A percentile compares a stretch with the other conserved stretches of the same genome.
phyloP scores from a whole-genome alignment of 37 sponge, comb jelly and placozoan species.

The Beroe ovata region DNA sequence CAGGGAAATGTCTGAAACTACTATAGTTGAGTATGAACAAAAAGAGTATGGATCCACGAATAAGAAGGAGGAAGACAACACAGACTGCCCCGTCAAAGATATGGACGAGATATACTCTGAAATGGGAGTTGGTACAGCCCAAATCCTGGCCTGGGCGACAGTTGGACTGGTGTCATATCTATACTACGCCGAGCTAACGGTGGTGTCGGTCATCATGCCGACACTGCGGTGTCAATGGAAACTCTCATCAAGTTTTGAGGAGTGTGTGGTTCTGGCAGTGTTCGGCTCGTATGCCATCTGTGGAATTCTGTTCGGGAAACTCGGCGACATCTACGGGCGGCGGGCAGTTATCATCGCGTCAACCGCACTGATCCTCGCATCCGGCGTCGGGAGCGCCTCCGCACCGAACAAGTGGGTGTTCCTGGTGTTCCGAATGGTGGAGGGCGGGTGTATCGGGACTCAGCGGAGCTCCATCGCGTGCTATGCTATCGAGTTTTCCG shows the following conservation, averaged over 20 bases:
- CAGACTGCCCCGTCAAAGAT: neutral
- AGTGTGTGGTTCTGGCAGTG: neutral
- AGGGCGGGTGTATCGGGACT: constrained; percentile 31
- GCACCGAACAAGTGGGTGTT: constrained; percentile 45
- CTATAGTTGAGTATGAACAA: no score
- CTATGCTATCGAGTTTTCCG: constrained; percentile 21
- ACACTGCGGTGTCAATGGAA: constrained; percentile 19
- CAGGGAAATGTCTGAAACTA: no score
- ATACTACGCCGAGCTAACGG: constrained; percentile 21
- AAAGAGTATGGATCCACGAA: no score
- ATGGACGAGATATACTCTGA: constrained; percentile 8
- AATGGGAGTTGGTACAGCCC: constrained; percentile 1
- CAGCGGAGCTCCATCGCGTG: neutral
- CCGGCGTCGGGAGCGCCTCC: neutral
- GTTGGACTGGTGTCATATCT: neutral
- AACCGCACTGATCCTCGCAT: neutral
- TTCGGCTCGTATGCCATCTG: constrained; percentile 10
- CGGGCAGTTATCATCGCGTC: neutral
- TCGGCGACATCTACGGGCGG: constrained; percentile 6
- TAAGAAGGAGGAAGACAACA: no score
- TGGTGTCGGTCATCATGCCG: neutral
- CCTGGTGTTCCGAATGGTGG: neutral
- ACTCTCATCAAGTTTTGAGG: constrained; percentile 5
- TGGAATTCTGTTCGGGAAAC: neutral
- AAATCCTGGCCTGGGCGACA: neutral